Base-by-base conservation (phyloP, 1,140 invertebrate species). In the Steinernema khuongi region DNA sequence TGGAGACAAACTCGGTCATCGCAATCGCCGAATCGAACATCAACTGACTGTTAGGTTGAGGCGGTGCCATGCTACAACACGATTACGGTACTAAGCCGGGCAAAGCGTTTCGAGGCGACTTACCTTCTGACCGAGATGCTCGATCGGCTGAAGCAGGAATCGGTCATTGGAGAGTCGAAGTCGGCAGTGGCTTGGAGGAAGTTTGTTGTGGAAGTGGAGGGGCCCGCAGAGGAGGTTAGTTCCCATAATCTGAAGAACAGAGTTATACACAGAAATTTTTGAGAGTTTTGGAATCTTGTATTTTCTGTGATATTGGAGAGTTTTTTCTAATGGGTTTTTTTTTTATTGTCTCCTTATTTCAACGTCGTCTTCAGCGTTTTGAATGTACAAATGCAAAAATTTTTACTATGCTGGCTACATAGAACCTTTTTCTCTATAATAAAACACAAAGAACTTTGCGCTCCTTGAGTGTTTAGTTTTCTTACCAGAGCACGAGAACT, bases 1-100 rank as follows among this genome's bases (percentile, higher is more conserved):
- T 60, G 50, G 50, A 60, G 50, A 60, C 50, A 60, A 60, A 60
- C 14, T 60, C 50, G 50, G 50, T 60, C 50, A 60, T 60, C 50
- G 50, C 50, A 22, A 60, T 60, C 50, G 50, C 50, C 50, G 50
- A 60, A 60, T 60, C 50, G 50, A 60, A 60, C 50, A 60, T 60
- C 26, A 60, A 22, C 50, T 60, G 50, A 22, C 22, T 60, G 50
- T 60, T 60, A 60, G 50, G 2, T 22, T 14, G 50, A 60, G 50
- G 50, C 50, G n/a, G n/a, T n/a, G 50, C 50, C 50, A 60, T 26
- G 50, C 50, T 60, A 60, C 50, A 60, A 60, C 50, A 60, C 50
- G 19, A 60, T 7, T 60, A 60, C 50, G 7, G 50, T 60, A 41
- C 36, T 41, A 41, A 60, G 50, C 50, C 50, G 50, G 22, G 50